Base-by-base conservation (phyloP, 1,140 invertebrate genomes). In the Brachionus asplanchnoidis region DNA sequence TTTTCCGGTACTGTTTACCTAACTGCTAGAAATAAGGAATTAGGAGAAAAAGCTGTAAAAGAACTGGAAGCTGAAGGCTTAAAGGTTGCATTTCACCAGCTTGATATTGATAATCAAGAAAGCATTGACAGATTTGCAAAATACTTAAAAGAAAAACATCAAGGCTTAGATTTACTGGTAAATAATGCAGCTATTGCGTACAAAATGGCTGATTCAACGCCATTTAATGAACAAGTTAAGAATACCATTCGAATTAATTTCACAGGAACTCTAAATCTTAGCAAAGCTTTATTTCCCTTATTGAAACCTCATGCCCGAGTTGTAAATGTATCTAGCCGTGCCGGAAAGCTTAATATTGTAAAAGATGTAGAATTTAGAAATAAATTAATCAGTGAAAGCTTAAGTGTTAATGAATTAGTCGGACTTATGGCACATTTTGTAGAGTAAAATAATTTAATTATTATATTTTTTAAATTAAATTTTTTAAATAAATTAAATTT, bases 151-250 rank as follows among this genome's bases (percentile, higher is more conserved):
- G 87, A 91, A 26, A 92, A 91, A 26, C 92, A 95, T 88, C 93
- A 92, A 12, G 93, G 94, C 1, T 88, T 96, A 1, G 94, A 96
- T 90, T 86, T 95, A 36, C 88, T 95, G 9, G 91, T 95, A 0
- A 95, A 95, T 87, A 95, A 96, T 91, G 95, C 94, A 70, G 94
- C 92, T 0, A 94, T 95, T 79, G 44, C 44, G 3, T 56, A 56
- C 7, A 56, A 56, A 56, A 56, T 56, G 17, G 32, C 32, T 36
- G 32, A 36, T 6, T 7, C 32, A 36, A 36, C 32, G 32, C 32
- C 32, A 6, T 36, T 7, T 36, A 36, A 36, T n/a, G 40, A 44
- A 14, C 42, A 78, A 82, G 79, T 28, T 2, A n/a, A 26, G 20
- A 42, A 56, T 11, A 56, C 53, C 1, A 65, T 56, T 14, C 46